phyloP scores from a whole-genome alignment of 2,113 vertebrate species.

The Coryphaenoides rupestris region DNA sequence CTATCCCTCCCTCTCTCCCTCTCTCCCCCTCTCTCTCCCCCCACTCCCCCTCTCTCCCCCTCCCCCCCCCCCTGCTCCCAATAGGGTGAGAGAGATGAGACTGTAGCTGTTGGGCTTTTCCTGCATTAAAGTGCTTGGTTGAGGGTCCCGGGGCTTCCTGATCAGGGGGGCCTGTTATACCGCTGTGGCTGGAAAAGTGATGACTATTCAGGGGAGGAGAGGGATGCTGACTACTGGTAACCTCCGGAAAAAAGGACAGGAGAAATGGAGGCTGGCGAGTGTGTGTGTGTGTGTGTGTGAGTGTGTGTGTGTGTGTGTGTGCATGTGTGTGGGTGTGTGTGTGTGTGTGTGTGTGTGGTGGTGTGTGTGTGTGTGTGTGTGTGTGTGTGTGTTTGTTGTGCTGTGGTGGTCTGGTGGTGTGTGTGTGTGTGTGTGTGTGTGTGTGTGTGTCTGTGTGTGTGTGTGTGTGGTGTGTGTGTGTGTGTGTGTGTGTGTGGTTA shows the following conservation, averaged over 20 bases:
- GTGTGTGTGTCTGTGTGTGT: not conserved
- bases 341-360: no score
- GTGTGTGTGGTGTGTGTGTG: no score
- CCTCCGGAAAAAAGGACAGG: conserved; percentile 65
- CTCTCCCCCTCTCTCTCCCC: no score
- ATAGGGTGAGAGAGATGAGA: conserved; percentile 53
- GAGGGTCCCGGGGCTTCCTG: conserved; percentile 65
- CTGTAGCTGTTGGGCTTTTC: conserved; percentile 65
- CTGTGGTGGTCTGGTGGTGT: no score
- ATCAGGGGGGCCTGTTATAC: conserved; percentile 67
- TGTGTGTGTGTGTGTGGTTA: no score
- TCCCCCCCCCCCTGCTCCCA: conserved; percentile 2
- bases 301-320: conserved; percentile 6
- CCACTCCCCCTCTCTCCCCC: conserved; percentile 46
- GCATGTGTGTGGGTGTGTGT: no score
- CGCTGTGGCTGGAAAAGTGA: conserved; percentile 71
- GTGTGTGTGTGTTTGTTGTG: no score
- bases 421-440: no score
- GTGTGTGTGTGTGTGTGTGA: conserved; percentile 8
- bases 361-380: no score
- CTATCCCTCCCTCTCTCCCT: no score
- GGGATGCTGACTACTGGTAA: conserved; percentile 73
- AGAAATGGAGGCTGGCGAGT: no score
- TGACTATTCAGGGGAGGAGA: conserved; percentile 68
- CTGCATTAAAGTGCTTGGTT: conserved; percentile 70